phyloP scores from a whole-genome alignment of 2,888 invertebrate species.

The Rapana venosa region DNA sequence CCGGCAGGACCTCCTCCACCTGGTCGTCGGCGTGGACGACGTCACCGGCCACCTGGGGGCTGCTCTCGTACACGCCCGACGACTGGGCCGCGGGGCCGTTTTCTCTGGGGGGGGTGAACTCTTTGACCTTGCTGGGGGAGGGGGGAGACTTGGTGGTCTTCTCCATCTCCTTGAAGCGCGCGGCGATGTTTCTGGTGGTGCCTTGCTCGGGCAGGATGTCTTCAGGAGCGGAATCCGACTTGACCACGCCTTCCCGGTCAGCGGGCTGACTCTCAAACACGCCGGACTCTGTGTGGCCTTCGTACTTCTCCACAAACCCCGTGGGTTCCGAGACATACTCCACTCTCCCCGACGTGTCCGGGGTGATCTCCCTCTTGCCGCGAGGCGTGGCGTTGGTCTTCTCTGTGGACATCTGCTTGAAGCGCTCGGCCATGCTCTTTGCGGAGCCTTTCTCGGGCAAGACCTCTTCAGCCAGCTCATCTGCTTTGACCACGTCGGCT shows the following conservation, averaged over 20 bases:
- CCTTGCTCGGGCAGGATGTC: constrained; percentile 68
- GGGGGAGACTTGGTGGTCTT: constrained; percentile 57
- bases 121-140: constrained; percentile 60
- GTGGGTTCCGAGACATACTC: constrained; percentile 73
- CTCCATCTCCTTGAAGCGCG: constrained; percentile 68
- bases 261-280: constrained; percentile 69
- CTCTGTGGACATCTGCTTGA: constrained; percentile 85
- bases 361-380: constrained; percentile 66
- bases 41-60: constrained; percentile 59
- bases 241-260: constrained; percentile 63
- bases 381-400: not conserved
- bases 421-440: constrained; percentile 88
- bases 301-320: constrained; percentile 59
- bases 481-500: constrained; percentile 65
- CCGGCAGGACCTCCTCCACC: constrained; percentile 64
- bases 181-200: constrained; percentile 64
- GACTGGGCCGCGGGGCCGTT: constrained; percentile 51
- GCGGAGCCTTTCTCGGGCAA: constrained; percentile 85
- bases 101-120: constrained; percentile 68
- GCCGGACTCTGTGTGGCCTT: constrained; percentile 65
- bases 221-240: constrained; percentile 54
- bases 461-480: constrained; percentile 57
- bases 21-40: constrained; percentile 58
- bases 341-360: constrained; percentile 63
- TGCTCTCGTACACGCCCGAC: constrained; percentile 65